Evolutionary conservation across 35 echinoderm and acorn worm species (phyloP).

Genomic region (Strongylocentrotus purpuratus): DNA sequence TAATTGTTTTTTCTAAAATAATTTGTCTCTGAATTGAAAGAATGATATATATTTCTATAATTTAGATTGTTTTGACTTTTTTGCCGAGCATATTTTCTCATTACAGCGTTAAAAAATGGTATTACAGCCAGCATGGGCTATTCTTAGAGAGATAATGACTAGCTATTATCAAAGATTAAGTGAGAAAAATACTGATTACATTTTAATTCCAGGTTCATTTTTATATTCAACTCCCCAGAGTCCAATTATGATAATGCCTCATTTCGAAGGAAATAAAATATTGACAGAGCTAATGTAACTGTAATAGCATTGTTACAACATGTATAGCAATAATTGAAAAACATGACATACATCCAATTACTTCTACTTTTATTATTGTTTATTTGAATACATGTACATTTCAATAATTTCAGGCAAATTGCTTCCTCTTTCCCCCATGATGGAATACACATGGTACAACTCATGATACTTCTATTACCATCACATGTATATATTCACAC

Average conservation of each 20-base stretch:
- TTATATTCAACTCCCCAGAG: too few species aligned
- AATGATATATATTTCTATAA: not conserved
- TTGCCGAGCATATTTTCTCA: not conserved
- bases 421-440: not conserved
- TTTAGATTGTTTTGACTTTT: not conserved
- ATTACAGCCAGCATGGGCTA: not conserved
- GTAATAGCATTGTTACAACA: too few species aligned
- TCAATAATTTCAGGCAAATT: not conserved
- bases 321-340: too few species aligned
- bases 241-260: not conserved
- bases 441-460: not conserved
- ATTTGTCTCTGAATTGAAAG: not conserved
- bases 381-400: not conserved
- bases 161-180: too few species aligned
- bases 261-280: too few species aligned
- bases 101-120: not conserved
- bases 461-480: not conserved
- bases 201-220: too few species aligned
- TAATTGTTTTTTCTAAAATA: not conserved
- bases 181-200: too few species aligned
- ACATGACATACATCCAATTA: too few species aligned
- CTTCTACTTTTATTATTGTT: not conserved
- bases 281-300: too few species aligned
- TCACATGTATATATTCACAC: not conserved
- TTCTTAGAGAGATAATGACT: too few species aligned